Conservation (phyloP, 37 sponge, comb jelly and placozoan genomes). For the Beroe forskalii region DNA sequence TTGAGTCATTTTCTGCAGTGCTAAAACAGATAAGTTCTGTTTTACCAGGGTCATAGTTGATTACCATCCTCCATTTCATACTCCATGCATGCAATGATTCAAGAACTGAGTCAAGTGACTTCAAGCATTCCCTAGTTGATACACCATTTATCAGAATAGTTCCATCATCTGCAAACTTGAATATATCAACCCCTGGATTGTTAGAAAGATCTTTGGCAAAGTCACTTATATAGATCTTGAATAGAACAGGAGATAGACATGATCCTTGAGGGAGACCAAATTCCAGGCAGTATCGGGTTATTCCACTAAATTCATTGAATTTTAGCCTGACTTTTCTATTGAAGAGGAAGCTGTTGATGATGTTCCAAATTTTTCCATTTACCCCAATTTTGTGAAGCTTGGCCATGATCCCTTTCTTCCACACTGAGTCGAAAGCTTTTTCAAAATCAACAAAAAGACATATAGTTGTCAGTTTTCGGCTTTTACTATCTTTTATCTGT, state of each 20-base stretch:
- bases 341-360: not conserved
- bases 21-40: not conserved
- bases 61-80: not conserved
- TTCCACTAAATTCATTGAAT: not conserved
- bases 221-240: not conserved
- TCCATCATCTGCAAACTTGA: not conserved
- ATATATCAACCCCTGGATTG: not conserved
- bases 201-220: not conserved
- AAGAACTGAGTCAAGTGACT: not conserved
- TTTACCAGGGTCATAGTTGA: not conserved
- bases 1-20: not conserved
- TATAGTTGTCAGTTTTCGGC: not conserved
- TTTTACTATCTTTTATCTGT: not conserved
- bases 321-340: not conserved
- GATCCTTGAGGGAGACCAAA: not conserved
- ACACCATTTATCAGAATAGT: not conserved
- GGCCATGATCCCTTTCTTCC: not conserved
- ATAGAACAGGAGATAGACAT: not conserved
- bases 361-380: not conserved
- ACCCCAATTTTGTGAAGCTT: not conserved
- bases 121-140: not conserved
- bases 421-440: not conserved
- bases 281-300: not conserved
- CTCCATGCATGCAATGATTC: not conserved
- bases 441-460: conserved; percentile 6